These are phyloP conservation scores for Alosa alosa DNA, from an alignment of 2,113 vertebrate genomes.

Conservation along the genomic window DNA sequence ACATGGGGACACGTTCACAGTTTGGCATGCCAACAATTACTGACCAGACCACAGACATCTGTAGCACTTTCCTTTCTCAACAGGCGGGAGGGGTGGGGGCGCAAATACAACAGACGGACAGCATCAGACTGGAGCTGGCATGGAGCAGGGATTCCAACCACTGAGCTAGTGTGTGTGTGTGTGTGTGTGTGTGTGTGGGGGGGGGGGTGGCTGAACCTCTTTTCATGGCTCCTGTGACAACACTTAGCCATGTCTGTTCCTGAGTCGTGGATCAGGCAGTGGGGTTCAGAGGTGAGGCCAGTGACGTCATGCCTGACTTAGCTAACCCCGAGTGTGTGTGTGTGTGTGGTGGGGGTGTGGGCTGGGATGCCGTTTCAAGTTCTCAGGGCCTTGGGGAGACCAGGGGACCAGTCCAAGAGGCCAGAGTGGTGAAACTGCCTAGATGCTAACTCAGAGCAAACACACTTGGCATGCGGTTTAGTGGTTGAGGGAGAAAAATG, in stretches of 20 bases:
- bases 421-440: background rate
- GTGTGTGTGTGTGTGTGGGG: background rate
- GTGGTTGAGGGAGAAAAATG: background rate
- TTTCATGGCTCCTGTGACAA: constrained; percentile 12
- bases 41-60: constrained; percentile 7
- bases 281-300: constrained; percentile 9
- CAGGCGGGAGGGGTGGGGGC: background rate
- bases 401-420: background rate
- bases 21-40: constrained; percentile 21
- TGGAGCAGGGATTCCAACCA: constrained; percentile 16
- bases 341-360: background rate
- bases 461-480: background rate
- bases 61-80: background rate
- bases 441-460: background rate
- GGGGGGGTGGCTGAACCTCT: background rate
- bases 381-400: background rate
- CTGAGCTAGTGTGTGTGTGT: background rate
- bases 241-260: background rate
- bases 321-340: background rate
- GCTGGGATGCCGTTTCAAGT: background rate
- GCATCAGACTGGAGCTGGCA: background rate
- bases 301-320: background rate
- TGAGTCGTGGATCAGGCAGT: background rate
- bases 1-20: background rate
- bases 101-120: background rate